Conservation (phyloP, 1,140 invertebrate genomes). For the Doryteuthis pealeii region DNA sequence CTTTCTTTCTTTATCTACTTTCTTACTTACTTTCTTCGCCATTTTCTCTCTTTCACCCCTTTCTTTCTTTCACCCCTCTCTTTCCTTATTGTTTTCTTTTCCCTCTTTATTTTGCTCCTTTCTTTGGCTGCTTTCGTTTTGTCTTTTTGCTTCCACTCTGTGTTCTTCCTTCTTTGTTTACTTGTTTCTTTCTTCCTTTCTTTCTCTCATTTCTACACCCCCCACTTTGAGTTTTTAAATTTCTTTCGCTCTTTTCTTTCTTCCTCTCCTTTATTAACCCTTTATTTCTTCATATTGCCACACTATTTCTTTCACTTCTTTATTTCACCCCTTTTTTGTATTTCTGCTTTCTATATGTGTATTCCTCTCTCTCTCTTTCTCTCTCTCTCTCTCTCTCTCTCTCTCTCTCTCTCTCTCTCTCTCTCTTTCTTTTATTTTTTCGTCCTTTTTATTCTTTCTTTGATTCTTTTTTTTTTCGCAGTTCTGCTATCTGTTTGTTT, state of each 20-base stretch:
- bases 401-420: background rate
- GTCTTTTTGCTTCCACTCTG: background rate
- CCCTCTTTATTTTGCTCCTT: background rate
- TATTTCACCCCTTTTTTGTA: background rate
- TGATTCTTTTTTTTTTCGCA: background rate
- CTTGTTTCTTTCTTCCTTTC: background rate
- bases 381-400: background rate
- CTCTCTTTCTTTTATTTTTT: background rate
- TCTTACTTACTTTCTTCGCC: background rate
- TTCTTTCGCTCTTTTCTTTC: background rate
- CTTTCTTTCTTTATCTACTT: too few species aligned
- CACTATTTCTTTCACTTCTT: background rate
- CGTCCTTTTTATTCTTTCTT: background rate
- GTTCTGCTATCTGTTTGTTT: background rate
- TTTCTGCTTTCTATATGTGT: background rate
- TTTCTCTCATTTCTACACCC: background rate
- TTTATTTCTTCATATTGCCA: background rate
- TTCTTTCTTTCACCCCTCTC: background rate
- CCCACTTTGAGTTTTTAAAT: background rate
- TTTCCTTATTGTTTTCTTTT: background rate
- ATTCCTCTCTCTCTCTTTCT: background rate
- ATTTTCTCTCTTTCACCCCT: background rate
- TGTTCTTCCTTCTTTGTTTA: background rate
- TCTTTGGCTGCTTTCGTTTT: background rate
- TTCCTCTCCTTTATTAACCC: background rate